These are phyloP conservation scores for Drosophila birchii DNA, from an alignment of 2,888 invertebrate species.

Conservation along the genomic window DNA sequence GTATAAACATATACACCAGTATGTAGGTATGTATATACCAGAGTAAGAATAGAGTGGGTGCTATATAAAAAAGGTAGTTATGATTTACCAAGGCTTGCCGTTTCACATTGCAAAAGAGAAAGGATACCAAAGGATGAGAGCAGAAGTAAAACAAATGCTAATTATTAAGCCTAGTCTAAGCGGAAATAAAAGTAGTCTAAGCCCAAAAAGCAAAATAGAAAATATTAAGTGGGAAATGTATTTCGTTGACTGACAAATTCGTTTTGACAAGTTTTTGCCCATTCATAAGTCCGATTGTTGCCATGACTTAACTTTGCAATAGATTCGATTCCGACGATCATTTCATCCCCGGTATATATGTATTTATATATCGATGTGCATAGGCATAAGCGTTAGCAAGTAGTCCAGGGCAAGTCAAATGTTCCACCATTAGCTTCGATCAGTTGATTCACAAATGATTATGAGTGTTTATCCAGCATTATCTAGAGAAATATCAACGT, in stretches of 20 bases:
- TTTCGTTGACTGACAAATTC: slow-evolving; percentile 48
- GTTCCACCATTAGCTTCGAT: slow-evolving; percentile 54
- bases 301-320: slow-evolving; percentile 18
- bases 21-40: slow-evolving; percentile 39
- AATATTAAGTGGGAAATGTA: slow-evolving; percentile 23
- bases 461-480: slow-evolving; percentile 49
- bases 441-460: slow-evolving; percentile 50
- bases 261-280: slow-evolving; percentile 15
- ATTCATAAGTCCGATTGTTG: slow-evolving; percentile 6
- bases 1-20: slow-evolving; percentile 40
- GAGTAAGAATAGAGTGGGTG: slow-evolving; percentile 43
- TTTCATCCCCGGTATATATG: slow-evolving; percentile 24
- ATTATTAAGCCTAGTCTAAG: slow-evolving; percentile 40
- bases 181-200: slow-evolving; percentile 18
- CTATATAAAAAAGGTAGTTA: slow-evolving; percentile 23
- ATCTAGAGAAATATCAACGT: slow-evolving; percentile 43
- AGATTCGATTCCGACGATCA: slow-evolving; percentile 23
- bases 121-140: background rate
- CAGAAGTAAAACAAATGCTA: slow-evolving; percentile 5
- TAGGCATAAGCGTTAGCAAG: slow-evolving; percentile 30
- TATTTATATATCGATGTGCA: slow-evolving; percentile 26
- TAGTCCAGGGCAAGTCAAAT: slow-evolving; percentile 40
- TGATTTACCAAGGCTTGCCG: slow-evolving; percentile 38
- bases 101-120: slow-evolving; percentile 22
- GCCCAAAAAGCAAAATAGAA: background rate